phyloP scores from a whole-genome alignment of 2,888 invertebrate species.

The Cyclophora albipunctata region DNA sequence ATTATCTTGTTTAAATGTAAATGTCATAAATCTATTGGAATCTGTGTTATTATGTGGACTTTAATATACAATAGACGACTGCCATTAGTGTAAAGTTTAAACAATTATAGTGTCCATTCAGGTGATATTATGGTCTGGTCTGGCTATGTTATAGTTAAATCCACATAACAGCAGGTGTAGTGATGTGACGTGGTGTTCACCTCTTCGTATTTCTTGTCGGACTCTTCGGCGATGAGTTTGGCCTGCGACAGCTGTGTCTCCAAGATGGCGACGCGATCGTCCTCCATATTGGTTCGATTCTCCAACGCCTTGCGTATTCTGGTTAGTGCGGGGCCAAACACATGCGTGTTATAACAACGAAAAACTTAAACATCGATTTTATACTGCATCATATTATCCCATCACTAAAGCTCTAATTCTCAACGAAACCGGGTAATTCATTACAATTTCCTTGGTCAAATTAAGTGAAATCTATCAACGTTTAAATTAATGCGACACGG shows the following conservation, averaged over 20 bases:
- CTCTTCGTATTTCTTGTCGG: slow-evolving; percentile 99
- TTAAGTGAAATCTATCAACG: too few species aligned
- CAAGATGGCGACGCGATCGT: slow-evolving; percentile 97
- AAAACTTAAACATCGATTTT: slow-evolving; percentile 23
- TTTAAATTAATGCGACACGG: too few species aligned
- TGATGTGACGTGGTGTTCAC: slow-evolving; percentile 73
- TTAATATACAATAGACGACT: background rate
- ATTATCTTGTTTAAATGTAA: slow-evolving; percentile 24
- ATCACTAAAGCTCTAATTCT: too few species aligned
- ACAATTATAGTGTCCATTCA: background rate
- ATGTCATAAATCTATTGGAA: slow-evolving; percentile 18
- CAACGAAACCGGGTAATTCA: too few species aligned
- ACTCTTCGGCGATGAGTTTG: slow-evolving; percentile 99
- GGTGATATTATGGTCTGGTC: background rate
- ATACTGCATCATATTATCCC: slow-evolving; percentile 8
- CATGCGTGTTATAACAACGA: slow-evolving; percentile 72
- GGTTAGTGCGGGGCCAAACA: slow-evolving; percentile 74
- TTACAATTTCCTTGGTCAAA: too few species aligned
- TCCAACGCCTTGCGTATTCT: slow-evolving; percentile 99
- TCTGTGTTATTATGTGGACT: slow-evolving; percentile 14
- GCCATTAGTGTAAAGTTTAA: background rate
- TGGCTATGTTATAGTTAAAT: background rate
- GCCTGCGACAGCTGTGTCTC: slow-evolving; percentile 99
- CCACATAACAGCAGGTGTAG: background rate
- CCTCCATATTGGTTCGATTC: slow-evolving; percentile 99